Conservation (phyloP, 2,113 vertebrate genomes). For the Myrmophylax atrothorax region DNA sequence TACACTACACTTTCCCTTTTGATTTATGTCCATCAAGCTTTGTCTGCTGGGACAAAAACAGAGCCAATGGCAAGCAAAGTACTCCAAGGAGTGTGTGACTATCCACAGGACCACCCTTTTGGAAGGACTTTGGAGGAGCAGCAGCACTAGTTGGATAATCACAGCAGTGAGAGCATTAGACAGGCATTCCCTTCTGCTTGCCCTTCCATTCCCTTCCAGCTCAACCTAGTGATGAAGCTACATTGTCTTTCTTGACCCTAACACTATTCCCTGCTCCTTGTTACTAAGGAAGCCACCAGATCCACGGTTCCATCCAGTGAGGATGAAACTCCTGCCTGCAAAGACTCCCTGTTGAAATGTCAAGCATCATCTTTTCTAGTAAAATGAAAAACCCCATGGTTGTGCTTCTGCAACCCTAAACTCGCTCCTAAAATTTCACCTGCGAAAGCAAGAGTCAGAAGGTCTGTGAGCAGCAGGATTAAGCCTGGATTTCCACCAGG, state of each 20-base stretch:
- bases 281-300: background rate
- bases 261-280: rapidly evolving
- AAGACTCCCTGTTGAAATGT: background rate
- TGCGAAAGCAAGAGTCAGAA: background rate
- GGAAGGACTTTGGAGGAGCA: background rate
- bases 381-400: background rate
- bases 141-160: background rate
- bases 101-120: background rate
- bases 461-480: background rate
- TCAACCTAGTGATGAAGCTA: background rate
- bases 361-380: background rate
- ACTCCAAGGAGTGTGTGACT: rapidly evolving
- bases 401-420: background rate
- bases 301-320: rapidly evolving
- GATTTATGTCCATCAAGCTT: background rate
- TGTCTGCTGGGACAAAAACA: background rate
- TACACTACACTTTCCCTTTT: background rate
- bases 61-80: background rate
- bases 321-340: background rate
- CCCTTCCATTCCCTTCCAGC: background rate
- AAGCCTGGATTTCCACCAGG: background rate
- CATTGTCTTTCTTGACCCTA: background rate
- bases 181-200: background rate
- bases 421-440: background rate
- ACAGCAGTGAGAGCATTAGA: rapidly evolving